phyloP scores from a whole-genome alignment of 2,888 invertebrate genomes.

The Lasioglossum calceatum region DNA sequence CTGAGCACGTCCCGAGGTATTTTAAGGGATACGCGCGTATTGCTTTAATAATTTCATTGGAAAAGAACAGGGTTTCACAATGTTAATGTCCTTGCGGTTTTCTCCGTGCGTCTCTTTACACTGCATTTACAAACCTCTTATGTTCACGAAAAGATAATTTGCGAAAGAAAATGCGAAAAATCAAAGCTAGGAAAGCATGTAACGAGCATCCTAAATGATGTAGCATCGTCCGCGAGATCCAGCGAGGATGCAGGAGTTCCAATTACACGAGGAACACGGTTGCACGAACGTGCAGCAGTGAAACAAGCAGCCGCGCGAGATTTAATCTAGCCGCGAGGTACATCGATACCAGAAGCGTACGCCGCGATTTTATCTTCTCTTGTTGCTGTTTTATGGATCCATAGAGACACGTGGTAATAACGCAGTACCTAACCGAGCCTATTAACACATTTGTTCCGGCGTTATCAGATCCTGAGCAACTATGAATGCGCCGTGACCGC shows the following conservation, averaged over 20 bases:
- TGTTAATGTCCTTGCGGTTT: neutral
- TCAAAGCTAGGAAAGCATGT: neutral
- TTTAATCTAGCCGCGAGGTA: constrained; percentile 47
- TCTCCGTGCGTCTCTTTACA: neutral
- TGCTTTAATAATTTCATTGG: neutral
- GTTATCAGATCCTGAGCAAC: constrained; percentile 68
- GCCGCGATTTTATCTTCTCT: constrained; percentile 47
- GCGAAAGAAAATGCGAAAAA: neutral
- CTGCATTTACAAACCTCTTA: neutral
- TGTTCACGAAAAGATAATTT: neutral
- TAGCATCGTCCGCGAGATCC: neutral
- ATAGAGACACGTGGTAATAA: constrained; percentile 68
- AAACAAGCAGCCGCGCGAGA: constrained; percentile 32
- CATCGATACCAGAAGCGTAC: constrained; percentile 56
- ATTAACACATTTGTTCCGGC: constrained; percentile 75
- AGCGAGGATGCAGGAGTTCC: constrained; percentile 20
- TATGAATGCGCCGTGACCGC: constrained; percentile 39
- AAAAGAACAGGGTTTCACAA: neutral
- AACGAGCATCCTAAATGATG: constrained; percentile 1
- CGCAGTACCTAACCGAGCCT: constrained; percentile 65
- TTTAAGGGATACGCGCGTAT: neutral
- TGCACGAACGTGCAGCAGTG: constrained; percentile 11
- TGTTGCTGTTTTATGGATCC: constrained; percentile 59
- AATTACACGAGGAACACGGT: constrained; percentile 33
- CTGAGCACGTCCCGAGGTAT: neutral